phyloP scores from a whole-genome alignment of 2,113 vertebrate species.

The Poeciliopsis prolifica region DNA sequence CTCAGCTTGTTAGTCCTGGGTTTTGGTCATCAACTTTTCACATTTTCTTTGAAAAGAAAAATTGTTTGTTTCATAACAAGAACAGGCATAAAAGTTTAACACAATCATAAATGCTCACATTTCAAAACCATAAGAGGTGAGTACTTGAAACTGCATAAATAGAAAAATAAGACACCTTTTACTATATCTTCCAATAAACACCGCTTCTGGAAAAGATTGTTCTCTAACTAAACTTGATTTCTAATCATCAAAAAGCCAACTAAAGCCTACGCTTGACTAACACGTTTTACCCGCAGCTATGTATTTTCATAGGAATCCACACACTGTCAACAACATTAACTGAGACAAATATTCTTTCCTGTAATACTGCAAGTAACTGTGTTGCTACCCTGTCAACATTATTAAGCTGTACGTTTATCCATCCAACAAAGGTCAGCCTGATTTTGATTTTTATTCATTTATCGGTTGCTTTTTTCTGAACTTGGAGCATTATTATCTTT shows the following conservation, averaged over 20 bases:
- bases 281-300: background rate
- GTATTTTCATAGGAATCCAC: background rate
- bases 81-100: background rate
- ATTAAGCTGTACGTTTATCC: constrained; percentile 9
- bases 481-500: constrained; percentile 64
- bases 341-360: background rate
- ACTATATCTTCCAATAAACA: background rate
- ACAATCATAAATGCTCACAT: background rate
- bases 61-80: too few relatives aligned
- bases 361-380: background rate
- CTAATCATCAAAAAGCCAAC: too few relatives aligned
- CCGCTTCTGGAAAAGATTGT: background rate
- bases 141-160: background rate
- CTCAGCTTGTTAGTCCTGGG: background rate
- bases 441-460: constrained; percentile 55
- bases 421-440: constrained; percentile 35
- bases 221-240: background rate
- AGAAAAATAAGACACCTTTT: background rate
- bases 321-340: background rate
- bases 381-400: background rate
- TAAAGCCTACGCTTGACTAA: background rate
- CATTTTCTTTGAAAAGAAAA: background rate
- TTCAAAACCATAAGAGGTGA: background rate
- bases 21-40: background rate
- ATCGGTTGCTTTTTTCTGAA: constrained; percentile 57